A percentile compares a stretch with the other conserved stretches of the same genome.
These are phyloP conservation scores for Sapayoa aenigma DNA, from an alignment of 2,113 vertebrate species.

Conservation along the genomic window DNA sequence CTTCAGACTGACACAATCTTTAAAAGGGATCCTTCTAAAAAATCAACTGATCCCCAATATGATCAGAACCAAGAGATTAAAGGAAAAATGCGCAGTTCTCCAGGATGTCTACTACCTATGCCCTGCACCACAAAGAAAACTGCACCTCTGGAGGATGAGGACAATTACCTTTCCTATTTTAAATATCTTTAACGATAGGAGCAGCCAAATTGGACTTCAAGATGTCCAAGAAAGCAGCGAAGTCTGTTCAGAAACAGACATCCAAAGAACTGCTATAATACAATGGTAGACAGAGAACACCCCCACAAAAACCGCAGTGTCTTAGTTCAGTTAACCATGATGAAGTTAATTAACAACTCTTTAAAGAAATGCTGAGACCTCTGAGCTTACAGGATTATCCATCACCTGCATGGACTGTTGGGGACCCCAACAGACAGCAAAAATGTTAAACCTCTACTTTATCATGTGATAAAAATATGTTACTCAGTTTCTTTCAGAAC, in stretches of 20 bases:
- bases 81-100: neutral
- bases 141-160: neutral
- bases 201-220: neutral
- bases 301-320: neutral
- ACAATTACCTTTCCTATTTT: neutral
- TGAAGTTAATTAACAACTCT: neutral
- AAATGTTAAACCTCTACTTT: neutral
- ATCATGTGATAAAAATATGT: neutral
- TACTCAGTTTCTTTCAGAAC: neutral
- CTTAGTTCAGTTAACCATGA: slow-evolving; percentile 3
- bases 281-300: neutral
- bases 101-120: neutral
- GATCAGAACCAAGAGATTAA: neutral
- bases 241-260: neutral
- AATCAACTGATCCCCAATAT: neutral
- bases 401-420: neutral
- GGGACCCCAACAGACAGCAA: neutral
- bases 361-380: neutral
- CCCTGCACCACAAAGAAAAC: neutral
- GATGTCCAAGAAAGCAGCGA: neutral
- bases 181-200: neutral
- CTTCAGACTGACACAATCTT: neutral
- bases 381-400: neutral
- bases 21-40: neutral
- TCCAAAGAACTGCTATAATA: neutral